These are phyloP conservation scores for Epicauta chinensis DNA, from an alignment of 1,140 invertebrate species.

Conservation along the genomic window DNA sequence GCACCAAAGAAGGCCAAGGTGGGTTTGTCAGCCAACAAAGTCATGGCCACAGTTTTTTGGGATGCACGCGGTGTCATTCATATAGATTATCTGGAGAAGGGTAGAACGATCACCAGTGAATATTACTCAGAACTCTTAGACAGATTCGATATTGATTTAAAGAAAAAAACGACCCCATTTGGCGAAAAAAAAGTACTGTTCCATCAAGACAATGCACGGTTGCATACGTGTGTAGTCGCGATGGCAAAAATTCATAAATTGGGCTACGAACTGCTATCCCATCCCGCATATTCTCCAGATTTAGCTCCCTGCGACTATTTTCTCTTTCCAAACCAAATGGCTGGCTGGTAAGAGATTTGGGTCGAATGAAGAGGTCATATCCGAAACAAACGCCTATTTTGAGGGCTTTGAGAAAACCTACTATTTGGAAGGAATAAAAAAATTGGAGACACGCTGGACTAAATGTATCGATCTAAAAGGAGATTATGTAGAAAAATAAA, in stretches of 20 bases:
- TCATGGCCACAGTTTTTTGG: too few relatives aligned
- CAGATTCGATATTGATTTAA: conserved; percentile 25
- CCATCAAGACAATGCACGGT: conserved; percentile 33
- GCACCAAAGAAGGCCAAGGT: too few relatives aligned
- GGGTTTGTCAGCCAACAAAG: too few relatives aligned
- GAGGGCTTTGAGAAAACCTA: too few relatives aligned
- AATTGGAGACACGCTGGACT: too few relatives aligned
- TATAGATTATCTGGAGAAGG: conserved; percentile 36
- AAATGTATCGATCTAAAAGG: too few relatives aligned
- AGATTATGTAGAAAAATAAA: conserved; percentile 19
- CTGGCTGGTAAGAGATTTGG: conserved; percentile 8
- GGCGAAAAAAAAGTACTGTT: conserved; percentile 33
- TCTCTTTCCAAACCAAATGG: conserved; percentile 15
- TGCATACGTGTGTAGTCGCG: conserved; percentile 17
- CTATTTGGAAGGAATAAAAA: too few relatives aligned
- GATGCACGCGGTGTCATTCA: too few relatives aligned
- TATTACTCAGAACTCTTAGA: conserved; percentile 20
- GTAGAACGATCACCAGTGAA: conserved; percentile 25
- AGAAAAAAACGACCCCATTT: too few relatives aligned
- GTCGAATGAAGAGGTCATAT: too few relatives aligned
- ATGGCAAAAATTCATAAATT: not conserved
- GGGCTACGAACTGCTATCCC: not conserved
- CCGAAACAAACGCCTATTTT: too few relatives aligned
- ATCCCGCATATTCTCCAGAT: not conserved
- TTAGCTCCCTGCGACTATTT: conserved; percentile 3